These are phyloP conservation scores for Tanypteryx hageni DNA, from an alignment of 2,888 invertebrate species.

Conservation along the genomic window DNA sequence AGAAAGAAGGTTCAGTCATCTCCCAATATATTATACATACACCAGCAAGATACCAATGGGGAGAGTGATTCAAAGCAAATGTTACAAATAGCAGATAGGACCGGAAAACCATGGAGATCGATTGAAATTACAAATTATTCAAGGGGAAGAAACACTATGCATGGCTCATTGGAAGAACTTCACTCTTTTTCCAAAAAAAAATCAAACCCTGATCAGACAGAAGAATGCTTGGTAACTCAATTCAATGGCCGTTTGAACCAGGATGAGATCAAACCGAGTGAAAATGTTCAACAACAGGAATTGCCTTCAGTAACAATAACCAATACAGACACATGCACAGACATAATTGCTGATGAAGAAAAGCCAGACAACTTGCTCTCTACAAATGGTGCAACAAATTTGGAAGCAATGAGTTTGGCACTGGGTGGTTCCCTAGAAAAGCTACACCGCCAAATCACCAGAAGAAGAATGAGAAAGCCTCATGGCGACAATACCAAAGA, in stretches of 20 bases:
- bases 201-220: not conserved
- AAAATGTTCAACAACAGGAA: not conserved
- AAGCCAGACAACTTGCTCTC: not conserved
- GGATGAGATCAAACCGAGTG: not conserved
- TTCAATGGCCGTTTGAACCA: not conserved
- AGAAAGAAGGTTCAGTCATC: constrained; percentile 25
- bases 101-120: constrained; percentile 38
- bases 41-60: not conserved
- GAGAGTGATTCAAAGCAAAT: not conserved
- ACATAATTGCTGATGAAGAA: not conserved
- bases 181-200: not conserved
- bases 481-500: not conserved
- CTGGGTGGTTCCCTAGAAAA: constrained; percentile 44
- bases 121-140: constrained; percentile 18
- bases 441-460: constrained; percentile 42
- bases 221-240: not conserved
- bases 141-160: not conserved
- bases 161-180: constrained; percentile 27
- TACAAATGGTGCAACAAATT: not conserved
- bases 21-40: constrained; percentile 23
- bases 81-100: not conserved
- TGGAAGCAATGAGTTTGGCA: constrained; percentile 35
- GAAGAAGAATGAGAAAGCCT: constrained; percentile 39
- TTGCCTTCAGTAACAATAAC: constrained; percentile 37
- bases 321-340: not conserved